These are phyloP conservation scores for Podilymbus podiceps DNA, from an alignment of 2,113 vertebrate species.

Conservation along the genomic window DNA sequence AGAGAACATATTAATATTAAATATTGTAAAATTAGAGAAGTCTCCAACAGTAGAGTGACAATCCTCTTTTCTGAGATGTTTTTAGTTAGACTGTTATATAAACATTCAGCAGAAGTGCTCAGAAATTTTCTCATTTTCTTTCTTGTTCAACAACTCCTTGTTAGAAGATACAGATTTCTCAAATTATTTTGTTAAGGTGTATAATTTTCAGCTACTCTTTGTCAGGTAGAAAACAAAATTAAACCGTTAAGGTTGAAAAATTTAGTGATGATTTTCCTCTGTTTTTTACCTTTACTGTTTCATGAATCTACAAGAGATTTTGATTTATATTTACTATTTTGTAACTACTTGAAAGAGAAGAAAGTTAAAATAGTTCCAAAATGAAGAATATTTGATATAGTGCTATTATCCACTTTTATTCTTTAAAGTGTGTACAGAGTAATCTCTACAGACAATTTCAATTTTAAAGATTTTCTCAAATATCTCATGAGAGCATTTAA, in stretches of 20 bases:
- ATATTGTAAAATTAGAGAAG: background rate
- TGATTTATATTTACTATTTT: background rate
- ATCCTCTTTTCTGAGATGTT: background rate
- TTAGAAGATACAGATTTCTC: background rate
- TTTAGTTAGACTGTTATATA: background rate
- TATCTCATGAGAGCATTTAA: background rate
- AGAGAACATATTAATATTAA: background rate
- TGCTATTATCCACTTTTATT: background rate
- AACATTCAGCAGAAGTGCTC: background rate
- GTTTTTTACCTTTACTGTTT: background rate
- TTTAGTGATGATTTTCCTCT: background rate
- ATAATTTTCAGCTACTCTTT: background rate
- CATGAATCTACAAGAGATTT: background rate
- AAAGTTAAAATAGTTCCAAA: background rate
- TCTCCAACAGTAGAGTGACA: background rate
- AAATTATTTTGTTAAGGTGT: background rate
- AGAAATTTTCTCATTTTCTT: background rate
- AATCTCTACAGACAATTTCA: background rate
- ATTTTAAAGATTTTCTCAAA: background rate
- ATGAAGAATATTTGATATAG: background rate
- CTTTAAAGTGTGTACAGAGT: background rate
- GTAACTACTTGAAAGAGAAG: background rate
- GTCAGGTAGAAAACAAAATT: background rate
- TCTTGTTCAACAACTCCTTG: background rate
- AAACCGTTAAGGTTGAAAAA: background rate